Conservation (phyloP, 2,113 vertebrate genomes). For the Zootoca vivipara region DNA sequence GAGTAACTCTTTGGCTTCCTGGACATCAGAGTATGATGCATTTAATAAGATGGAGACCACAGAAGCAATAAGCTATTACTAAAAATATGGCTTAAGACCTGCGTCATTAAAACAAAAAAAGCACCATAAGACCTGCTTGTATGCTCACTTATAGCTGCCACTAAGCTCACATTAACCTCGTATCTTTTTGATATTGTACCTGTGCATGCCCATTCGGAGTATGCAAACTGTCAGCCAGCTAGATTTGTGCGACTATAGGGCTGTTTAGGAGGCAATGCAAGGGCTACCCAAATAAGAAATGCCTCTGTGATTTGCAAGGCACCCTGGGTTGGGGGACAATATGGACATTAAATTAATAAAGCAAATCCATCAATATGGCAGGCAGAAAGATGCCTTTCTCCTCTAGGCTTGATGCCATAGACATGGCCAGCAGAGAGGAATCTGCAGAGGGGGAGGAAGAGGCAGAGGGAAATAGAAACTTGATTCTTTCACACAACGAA, state of each 20-base stretch:
- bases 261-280: neutral
- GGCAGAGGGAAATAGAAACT: no score
- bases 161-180: neutral
- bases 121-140: neutral
- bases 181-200: neutral
- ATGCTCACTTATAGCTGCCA: neutral
- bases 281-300: neutral
- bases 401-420: neutral
- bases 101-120: neutral
- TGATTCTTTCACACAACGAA: no score
- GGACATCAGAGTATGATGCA: neutral
- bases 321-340: neutral
- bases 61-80: neutral
- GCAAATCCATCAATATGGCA: neutral
- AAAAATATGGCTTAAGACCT: neutral
- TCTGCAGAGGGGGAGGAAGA: no score
- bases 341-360: neutral
- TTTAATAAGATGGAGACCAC: neutral
- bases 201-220: neutral
- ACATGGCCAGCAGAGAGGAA: no score
- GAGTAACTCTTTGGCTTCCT: neutral
- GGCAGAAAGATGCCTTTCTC: neutral
- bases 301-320: neutral
- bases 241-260: neutral
- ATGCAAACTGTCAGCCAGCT: neutral